phyloP scores from a whole-genome alignment of 1,140 invertebrate species.

The Dreissena rostriformis region DNA sequence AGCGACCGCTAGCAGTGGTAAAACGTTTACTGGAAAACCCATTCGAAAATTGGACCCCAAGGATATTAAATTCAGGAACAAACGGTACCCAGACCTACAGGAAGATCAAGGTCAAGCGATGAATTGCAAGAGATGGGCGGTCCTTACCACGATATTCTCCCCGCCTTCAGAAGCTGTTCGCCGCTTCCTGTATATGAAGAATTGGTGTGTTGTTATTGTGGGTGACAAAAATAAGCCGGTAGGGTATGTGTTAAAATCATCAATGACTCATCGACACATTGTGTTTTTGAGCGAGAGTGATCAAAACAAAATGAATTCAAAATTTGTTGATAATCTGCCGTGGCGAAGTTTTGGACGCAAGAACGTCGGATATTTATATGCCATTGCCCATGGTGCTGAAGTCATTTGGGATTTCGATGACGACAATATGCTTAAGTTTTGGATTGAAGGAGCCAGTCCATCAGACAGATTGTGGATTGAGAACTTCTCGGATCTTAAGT shows the following conservation, averaged over 20 bases:
- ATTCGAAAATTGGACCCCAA: too few species aligned
- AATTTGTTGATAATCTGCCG: slow-evolving; percentile 26
- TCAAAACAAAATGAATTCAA: slow-evolving; percentile 5
- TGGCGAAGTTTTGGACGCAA: slow-evolving; percentile 46
- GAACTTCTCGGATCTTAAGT: background rate
- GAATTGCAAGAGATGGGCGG: background rate
- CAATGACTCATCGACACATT: background rate
- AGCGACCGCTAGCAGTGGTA: too few species aligned
- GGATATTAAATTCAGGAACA: too few species aligned
- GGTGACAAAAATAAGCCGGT: background rate
- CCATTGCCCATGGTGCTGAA: slow-evolving; percentile 40
- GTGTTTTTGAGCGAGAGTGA: slow-evolving; percentile 12
- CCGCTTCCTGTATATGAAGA: background rate
- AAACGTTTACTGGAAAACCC: too few species aligned
- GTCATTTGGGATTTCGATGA: slow-evolving; percentile 56
- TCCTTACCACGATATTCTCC: slow-evolving; percentile 5
- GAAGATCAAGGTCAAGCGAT: too few species aligned
- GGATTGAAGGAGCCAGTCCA: background rate
- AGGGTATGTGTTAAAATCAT: background rate
- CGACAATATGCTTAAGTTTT: slow-evolving; percentile 35
- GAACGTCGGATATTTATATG: slow-evolving; percentile 55
- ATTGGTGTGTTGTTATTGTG: slow-evolving; percentile 10
- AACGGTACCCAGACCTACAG: too few species aligned
- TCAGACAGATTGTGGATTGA: background rate
- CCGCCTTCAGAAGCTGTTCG: slow-evolving; percentile 5